Percentiles rank a stretch among this genome's conserved stretches.
Evolutionary conservation across 2,797 vertebrate species (phyloP).

Genomic region (Pseudochirops cupreus): DNA sequence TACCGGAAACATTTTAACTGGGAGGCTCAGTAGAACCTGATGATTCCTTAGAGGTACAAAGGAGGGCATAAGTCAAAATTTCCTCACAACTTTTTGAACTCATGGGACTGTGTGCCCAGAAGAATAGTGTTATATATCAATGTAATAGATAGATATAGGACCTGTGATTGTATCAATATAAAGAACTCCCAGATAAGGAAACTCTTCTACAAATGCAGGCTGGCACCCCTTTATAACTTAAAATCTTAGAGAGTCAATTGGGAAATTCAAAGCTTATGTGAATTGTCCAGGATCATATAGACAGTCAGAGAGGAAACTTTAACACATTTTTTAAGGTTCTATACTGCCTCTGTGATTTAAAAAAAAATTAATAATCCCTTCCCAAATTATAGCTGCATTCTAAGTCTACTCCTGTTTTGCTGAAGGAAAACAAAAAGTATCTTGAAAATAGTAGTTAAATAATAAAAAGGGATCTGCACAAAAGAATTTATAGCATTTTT

Average conservation of each 20-base stretch:
- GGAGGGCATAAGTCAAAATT: neutral
- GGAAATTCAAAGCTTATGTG: neutral
- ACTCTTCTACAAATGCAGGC: neutral
- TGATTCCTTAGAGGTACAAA: neutral
- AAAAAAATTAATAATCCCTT: neutral
- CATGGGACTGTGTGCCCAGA: neutral
- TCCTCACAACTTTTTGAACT: constrained; percentile 35
- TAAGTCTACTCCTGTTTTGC: neutral
- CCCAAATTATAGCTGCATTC: constrained; percentile 24
- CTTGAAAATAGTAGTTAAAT: neutral
- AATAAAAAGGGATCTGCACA: neutral
- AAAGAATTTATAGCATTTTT: neutral
- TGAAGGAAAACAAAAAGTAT: neutral
- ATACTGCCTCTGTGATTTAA: constrained; percentile 32
- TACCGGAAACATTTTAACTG: neutral
- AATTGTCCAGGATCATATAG: neutral
- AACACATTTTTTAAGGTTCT: neutral
- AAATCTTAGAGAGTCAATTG: neutral
- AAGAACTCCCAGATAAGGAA: neutral
- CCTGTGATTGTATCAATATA: neutral
- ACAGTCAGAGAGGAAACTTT: neutral
- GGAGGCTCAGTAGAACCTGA: neutral
- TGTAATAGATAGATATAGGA: neutral
- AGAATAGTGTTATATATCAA: neutral
- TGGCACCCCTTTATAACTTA: neutral